Evolutionary conservation across 2,888 invertebrate species (phyloP).

Genomic region (Drosophila anceps): DNA sequence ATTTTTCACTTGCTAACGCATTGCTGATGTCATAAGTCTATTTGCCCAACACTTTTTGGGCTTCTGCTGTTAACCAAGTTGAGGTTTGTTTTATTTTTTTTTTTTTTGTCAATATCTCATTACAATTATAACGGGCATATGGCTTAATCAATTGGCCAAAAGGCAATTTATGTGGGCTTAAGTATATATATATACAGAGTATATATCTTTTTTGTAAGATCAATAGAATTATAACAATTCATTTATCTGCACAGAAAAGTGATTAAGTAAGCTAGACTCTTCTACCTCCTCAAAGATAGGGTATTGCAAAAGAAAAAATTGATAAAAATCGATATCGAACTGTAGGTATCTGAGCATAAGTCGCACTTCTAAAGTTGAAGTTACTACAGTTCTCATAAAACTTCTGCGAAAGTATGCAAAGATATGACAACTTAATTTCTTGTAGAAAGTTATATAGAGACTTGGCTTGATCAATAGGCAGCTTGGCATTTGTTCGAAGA

Average conservation of each 20-base stretch:
- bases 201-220: neutral
- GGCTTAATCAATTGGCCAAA: conserved; percentile 3
- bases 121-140: conserved; percentile 32
- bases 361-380: too few species aligned
- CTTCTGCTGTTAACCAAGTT: conserved; percentile 27
- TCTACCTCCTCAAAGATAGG: too few species aligned
- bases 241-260: too few species aligned
- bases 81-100: too few species aligned
- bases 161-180: neutral
- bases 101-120: conserved; percentile 29
- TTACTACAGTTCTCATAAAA: neutral
- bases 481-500: too few species aligned
- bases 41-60: conserved; percentile 33
- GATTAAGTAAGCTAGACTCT: too few species aligned
- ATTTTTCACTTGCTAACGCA: neutral
- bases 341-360: too few species aligned
- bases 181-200: neutral
- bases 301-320: neutral
- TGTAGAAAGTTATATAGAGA: too few species aligned
- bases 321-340: neutral
- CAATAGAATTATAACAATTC: neutral
- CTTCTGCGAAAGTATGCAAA: neutral
- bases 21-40: conserved; percentile 4
- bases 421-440: neutral
- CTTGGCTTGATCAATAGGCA: too few species aligned